Evolutionary conservation across 1,140 invertebrate genomes (phyloP), one percentile per base, ranked within the genome.

Genomic region (Rhopalosiphum padi): DNA sequence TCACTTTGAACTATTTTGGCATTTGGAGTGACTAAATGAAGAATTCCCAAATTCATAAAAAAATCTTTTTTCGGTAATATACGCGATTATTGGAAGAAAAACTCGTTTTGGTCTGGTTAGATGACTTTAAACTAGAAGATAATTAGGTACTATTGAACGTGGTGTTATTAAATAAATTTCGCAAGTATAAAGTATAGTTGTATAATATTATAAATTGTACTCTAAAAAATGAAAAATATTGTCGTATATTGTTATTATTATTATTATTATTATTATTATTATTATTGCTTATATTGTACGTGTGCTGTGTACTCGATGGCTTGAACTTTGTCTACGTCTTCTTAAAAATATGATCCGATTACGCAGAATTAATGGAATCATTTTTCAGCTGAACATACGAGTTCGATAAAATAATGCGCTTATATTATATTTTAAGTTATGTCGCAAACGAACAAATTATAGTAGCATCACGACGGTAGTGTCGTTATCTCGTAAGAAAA

Each of bases 311-410:
- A 18, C 43, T 48, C 2, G 4, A 87, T 87, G 7, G 85, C 9
- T 46, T 25, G 15, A 87, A 87, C 43, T 87, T 87, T 30, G 37
- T 86, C 83, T n/a, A 23, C 35, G 30, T 87, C 43, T 21, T 87
- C 43, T 87, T 87, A 48, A 48, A 48, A 9, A n/a, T 87, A 87
- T n/a, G 85, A 87, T 46, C 43, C 85, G 85, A 48, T 87, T 87
- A 48, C 15, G 15, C 18, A 48, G 25, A 87, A n/a, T 87, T 43
- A 15, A 46, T 46, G 43, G 41, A 86, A 23, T 86, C 41, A 30
- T 86, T 86, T 86, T 86, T 86, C 41, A 43, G 15, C 25, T 11
- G 22, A 46, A 46, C 41, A 25, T 86, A 25, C 22, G 22, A 37
- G 25, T 86, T 86, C 85, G 41, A 86, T 86, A 46, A 86, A 86